Evolutionary conservation across 1,140 invertebrate species (phyloP).

Genomic region (Mizuhopecten yessoensis): DNA sequence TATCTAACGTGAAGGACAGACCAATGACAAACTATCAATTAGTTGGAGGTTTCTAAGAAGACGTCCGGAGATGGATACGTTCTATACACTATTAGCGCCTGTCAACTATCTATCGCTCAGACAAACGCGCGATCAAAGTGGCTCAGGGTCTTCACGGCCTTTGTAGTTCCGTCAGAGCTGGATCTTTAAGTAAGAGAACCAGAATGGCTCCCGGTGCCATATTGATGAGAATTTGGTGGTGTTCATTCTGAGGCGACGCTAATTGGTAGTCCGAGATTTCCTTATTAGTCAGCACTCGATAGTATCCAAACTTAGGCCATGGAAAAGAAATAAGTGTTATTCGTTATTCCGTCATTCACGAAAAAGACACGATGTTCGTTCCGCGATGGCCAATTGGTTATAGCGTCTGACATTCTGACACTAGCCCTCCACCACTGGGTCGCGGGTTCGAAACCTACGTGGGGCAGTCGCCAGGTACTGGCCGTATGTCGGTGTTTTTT

Average conservation of each 20-base stretch:
- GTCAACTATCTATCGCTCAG: conserved; percentile 21
- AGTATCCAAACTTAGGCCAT: neutral
- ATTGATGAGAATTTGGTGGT: neutral
- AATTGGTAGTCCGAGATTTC: neutral
- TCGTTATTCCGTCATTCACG: no score
- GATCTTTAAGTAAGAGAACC: neutral
- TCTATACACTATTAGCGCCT: neutral
- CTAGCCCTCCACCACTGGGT: no score
- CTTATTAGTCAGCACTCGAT: neutral
- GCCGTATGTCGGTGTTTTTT: no score
- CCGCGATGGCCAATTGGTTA: no score
- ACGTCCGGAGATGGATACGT: neutral
- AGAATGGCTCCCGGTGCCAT: neutral
- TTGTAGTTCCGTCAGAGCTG: neutral
- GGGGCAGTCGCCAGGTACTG: no score
- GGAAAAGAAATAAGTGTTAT: no score
- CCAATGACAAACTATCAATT: conserved; percentile 33
- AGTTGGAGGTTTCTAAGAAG: neutral
- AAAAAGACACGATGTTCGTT: no score
- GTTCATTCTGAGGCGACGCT: neutral
- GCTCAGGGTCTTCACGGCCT: neutral
- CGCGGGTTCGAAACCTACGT: no score
- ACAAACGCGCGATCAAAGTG: neutral
- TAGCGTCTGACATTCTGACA: no score
- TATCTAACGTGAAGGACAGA: neutral